Conservation (phyloP, 2,797 vertebrate genomes). For the Chanos chanos region DNA sequence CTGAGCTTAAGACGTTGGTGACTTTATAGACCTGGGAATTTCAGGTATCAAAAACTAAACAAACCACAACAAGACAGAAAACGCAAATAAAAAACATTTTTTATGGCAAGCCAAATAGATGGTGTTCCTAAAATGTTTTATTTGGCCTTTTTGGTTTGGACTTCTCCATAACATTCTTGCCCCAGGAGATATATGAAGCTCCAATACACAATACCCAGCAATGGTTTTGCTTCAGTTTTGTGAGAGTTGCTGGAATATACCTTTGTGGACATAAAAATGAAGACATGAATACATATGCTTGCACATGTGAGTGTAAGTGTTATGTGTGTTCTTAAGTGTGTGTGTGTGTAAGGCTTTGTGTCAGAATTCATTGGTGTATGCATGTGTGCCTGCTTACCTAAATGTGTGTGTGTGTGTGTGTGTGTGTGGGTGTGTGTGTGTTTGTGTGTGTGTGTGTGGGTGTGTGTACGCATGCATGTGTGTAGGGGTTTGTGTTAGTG, state of each 20-base stretch:
- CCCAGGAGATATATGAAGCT: no score
- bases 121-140: conserved; percentile 63
- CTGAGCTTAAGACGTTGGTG: conserved; percentile 41
- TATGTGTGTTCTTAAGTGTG: background rate
- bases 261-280: no score
- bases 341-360: no score
- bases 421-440: no score
- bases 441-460: conserved; percentile 13
- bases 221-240: no score
- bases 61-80: conserved; percentile 62
- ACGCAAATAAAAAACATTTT: conserved; percentile 67
- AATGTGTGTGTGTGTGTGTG: background rate
- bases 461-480: background rate
- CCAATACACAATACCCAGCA: no score
- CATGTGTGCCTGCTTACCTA: background rate
- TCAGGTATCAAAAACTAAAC: conserved; percentile 59
- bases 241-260: no score
- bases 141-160: conserved; percentile 58
- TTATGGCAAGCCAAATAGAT: conserved; percentile 65
- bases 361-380: background rate
- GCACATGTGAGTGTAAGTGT: no score
- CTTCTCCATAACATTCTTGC: conserved; percentile 56
- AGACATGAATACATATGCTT: no score
- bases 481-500: background rate
- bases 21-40: conserved; percentile 63